Conservation (phyloP, 2,888 invertebrate species). For the Diploptera punctata region DNA sequence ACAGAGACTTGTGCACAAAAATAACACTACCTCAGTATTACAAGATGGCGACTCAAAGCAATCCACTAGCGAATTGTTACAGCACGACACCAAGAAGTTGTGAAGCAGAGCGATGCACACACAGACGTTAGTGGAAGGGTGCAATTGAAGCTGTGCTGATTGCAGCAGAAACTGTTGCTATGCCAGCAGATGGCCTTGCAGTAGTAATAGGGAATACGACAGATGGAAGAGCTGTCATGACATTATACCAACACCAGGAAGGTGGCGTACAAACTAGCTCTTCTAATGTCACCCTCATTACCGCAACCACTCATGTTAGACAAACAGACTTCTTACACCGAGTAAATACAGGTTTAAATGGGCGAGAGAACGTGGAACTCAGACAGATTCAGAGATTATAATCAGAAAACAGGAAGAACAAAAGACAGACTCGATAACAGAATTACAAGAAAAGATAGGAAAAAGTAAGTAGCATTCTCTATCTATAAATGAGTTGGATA, state of each 20-base stretch:
- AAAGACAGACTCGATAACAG: neutral
- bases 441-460: slow-evolving; percentile 30
- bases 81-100: neutral
- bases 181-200: slow-evolving; percentile 51
- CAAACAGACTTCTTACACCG: slow-evolving; percentile 64
- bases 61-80: no score
- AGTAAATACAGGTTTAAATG: slow-evolving; percentile 59
- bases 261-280: slow-evolving; percentile 62
- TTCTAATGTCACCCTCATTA: slow-evolving; percentile 60
- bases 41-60: no score
- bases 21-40: neutral
- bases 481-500: no score
- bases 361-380: slow-evolving; percentile 72
- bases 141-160: slow-evolving; percentile 10
- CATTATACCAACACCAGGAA: slow-evolving; percentile 47
- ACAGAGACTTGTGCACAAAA: neutral
- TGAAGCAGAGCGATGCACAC: slow-evolving; percentile 3
- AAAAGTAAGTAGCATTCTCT: slow-evolving; percentile 34
- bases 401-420: slow-evolving; percentile 11
- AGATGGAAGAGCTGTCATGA: slow-evolving; percentile 58
- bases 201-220: slow-evolving; percentile 57
- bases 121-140: neutral
- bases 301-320: slow-evolving; percentile 48
- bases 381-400: slow-evolving; percentile 63
- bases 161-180: slow-evolving; percentile 44